Percentiles rank a stretch among this genome's conserved stretches.
These are phyloP conservation scores for Escarpia spicata DNA, from an alignment of 2,888 invertebrate species.

Conservation along the genomic window DNA sequence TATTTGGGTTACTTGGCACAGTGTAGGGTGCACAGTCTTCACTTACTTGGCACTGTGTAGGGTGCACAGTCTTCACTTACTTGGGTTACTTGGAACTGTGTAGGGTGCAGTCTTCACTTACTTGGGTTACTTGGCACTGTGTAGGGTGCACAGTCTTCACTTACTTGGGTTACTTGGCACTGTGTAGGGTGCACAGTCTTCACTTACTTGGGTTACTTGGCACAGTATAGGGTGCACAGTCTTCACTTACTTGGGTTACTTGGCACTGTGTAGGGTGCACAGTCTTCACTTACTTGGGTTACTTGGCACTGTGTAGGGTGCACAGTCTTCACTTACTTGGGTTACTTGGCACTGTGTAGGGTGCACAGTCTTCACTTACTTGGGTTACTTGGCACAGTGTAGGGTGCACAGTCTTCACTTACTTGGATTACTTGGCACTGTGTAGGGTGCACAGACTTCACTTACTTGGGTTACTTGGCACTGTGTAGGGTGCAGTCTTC, in stretches of 20 bases:
- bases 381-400: conserved; percentile 72
- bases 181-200: conserved; percentile 76
- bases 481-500: too few species aligned
- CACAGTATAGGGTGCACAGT: conserved; percentile 75
- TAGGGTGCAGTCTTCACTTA: conserved; percentile 76
- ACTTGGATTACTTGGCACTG: conserved; percentile 74
- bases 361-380: conserved; percentile 77
- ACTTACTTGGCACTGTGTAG: conserved; percentile 72
- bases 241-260: conserved; percentile 76
- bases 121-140: conserved; percentile 73
- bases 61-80: conserved; percentile 77
- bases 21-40: conserved; percentile 76
- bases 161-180: conserved; percentile 73
- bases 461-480: too few species aligned
- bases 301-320: conserved; percentile 73
- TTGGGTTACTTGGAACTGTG: conserved; percentile 71
- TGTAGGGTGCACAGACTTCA: conserved; percentile 75
- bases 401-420: conserved; percentile 76
- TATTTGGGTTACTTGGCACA: conserved; percentile 73
- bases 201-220: conserved; percentile 75
- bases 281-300: conserved; percentile 75
- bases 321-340: conserved; percentile 78
- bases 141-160: conserved; percentile 76
- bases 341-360: conserved; percentile 72
- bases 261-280: conserved; percentile 73